These are phyloP conservation scores for Galeruca laticollis DNA, from an alignment of 2,888 invertebrate species.

Conservation along the genomic window DNA sequence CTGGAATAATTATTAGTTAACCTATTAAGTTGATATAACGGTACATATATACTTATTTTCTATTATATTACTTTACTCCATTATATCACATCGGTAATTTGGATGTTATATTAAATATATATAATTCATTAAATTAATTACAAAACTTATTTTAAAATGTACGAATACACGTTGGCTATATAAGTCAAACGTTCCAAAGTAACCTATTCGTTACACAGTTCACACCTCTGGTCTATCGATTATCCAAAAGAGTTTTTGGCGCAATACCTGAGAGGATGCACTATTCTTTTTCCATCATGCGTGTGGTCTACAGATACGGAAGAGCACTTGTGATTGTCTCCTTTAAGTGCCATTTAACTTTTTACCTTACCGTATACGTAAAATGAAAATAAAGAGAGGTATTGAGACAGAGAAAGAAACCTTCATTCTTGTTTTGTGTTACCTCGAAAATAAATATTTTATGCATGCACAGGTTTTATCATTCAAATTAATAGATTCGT, in stretches of 20 bases:
- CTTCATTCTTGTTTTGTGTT: slow-evolving; percentile 13
- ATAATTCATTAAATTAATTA: too few relatives aligned
- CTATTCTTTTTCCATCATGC: slow-evolving; percentile 19
- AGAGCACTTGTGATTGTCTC: slow-evolving; percentile 33
- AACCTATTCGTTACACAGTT: neutral
- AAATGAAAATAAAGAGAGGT: neutral
- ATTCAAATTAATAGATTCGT: neutral
- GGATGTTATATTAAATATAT: too few relatives aligned
- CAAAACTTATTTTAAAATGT: neutral
- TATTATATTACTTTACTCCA: too few relatives aligned
- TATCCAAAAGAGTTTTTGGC: slow-evolving; percentile 20
- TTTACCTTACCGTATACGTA: slow-evolving; percentile 13
- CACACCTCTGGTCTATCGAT: slow-evolving; percentile 7
- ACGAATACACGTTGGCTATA: neutral
- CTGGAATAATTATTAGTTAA: too few relatives aligned
- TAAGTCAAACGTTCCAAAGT: slow-evolving; percentile 4
- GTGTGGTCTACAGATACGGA: slow-evolving; percentile 31
- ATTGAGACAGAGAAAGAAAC: neutral
- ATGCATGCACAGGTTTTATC: slow-evolving; percentile 13
- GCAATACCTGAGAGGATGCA: slow-evolving; percentile 27
- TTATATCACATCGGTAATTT: too few relatives aligned
- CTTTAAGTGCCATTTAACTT: slow-evolving; percentile 27
- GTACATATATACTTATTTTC: too few relatives aligned
- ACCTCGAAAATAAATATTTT: slow-evolving; percentile 10
- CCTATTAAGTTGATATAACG: too few relatives aligned